Percentiles rank a stretch among this genome's conserved stretches.
Conservation (phyloP, 2,113 vertebrate species). For the Bothrops jararaca region DNA sequence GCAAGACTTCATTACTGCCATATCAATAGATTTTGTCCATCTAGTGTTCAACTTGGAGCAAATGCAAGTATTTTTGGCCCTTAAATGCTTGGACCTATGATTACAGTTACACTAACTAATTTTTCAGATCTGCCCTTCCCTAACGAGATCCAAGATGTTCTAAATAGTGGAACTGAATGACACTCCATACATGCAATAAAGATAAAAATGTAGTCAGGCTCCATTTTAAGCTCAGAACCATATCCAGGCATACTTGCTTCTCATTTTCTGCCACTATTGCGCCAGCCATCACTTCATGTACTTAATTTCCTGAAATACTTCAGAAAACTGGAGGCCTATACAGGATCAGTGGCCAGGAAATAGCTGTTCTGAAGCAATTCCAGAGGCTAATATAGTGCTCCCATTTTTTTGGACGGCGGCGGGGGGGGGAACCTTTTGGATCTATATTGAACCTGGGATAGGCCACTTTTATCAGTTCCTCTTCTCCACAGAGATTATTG, state of each 20-base stretch:
- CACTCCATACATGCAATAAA: not conserved
- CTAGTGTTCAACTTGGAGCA: not conserved
- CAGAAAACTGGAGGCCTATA: not conserved
- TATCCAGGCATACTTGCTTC: not conserved
- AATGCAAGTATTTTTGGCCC: not conserved
- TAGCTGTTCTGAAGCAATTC: not conserved
- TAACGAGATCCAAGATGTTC: not conserved
- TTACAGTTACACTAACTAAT: not conserved
- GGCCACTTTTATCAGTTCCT: not conserved
- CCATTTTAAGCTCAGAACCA: not conserved
- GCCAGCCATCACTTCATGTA: not conserved
- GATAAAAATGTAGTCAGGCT: not conserved
- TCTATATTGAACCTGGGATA: not conserved
- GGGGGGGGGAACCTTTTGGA: not conserved
- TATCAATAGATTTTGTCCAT: not conserved
- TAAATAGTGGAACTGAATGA: not conserved
- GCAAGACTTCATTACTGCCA: not conserved
- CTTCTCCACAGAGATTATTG: not conserved
- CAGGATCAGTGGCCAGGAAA: not conserved
- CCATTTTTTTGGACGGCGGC: no score
- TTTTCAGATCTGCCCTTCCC: not conserved
- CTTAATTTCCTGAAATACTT: not conserved
- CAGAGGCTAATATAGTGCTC: not conserved
- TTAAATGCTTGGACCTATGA: not conserved
- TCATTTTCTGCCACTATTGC: not conserved